Conservation (phyloP, 2,113 vertebrate genomes). For the Aythya baeri region DNA sequence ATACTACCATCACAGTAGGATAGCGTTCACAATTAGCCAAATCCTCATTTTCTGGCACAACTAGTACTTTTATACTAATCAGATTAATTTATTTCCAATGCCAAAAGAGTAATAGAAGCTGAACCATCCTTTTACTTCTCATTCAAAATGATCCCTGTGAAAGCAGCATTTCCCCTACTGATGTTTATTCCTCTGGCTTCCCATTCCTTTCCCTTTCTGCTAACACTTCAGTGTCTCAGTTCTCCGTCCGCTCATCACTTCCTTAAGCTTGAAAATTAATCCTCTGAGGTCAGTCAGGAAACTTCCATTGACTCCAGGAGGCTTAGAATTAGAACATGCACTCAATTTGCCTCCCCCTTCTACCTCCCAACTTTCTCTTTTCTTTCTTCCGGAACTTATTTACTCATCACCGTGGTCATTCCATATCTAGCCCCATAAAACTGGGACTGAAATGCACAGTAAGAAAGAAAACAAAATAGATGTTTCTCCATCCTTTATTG, state of each 20-base stretch:
- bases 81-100: not conserved
- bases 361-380: constrained; percentile 1
- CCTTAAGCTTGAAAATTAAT: constrained; percentile 54
- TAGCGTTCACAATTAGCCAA: not conserved
- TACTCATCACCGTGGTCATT: constrained; percentile 3
- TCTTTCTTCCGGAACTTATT: constrained; percentile 49
- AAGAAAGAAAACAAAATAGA: not conserved
- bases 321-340: constrained; percentile 39
- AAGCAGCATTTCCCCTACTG: constrained; percentile 2
- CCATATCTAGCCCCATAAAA: constrained; percentile 43
- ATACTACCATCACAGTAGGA: not conserved
- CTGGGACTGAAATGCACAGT: constrained; percentile 10
- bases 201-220: constrained; percentile 41
- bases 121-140: not conserved
- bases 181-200: constrained; percentile 37
- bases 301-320: constrained; percentile 43
- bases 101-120: not conserved
- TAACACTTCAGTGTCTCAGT: constrained; percentile 49
- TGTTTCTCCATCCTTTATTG: not conserved
- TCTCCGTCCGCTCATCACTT: constrained; percentile 73
- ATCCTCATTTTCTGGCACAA: not conserved
- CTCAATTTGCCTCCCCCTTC: not conserved
- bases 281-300: constrained; percentile 44
- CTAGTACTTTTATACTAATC: not conserved
- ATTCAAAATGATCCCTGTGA: not conserved